These are phyloP conservation scores for Melanophora roralis DNA, from an alignment of 2,888 invertebrate species.

Conservation along the genomic window DNA sequence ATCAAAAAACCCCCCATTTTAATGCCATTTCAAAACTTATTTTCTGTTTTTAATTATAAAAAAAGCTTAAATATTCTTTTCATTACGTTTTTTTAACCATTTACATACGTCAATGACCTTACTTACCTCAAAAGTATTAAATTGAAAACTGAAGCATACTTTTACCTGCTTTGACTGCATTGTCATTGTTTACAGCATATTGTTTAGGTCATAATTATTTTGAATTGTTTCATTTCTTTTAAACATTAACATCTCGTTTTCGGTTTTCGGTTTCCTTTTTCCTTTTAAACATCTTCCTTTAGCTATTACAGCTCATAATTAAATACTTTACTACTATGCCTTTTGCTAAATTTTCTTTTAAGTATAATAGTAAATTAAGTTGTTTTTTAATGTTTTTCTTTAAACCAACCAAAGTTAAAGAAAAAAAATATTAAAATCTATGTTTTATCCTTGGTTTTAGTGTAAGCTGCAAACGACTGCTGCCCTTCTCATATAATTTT, in stretches of 20 bases:
- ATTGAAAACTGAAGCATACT: conserved; percentile 40
- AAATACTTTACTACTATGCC: conserved; percentile 47
- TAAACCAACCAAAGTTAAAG: background rate
- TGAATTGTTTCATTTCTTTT: conserved; percentile 45
- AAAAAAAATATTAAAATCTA: conserved; percentile 51
- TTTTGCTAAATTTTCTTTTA: conserved; percentile 8
- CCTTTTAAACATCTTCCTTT: background rate
- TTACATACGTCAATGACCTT: conserved; percentile 33
- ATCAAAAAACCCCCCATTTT: no score
- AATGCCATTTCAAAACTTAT: no score
- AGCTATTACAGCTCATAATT: conserved; percentile 32
- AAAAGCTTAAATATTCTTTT: no score
- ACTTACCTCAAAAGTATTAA: conserved; percentile 17
- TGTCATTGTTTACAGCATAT: background rate
- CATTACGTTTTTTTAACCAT: no score
- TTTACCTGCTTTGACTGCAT: background rate
- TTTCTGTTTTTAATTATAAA: no score
- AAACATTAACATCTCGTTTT: conserved; percentile 32
- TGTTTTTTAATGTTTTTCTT: background rate
- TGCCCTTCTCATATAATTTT: background rate
- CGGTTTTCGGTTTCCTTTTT: background rate
- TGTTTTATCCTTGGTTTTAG: conserved; percentile 46
- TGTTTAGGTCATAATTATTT: conserved; percentile 39
- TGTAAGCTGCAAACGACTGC: conserved; percentile 37
- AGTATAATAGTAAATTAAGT: conserved; percentile 19